Evolutionary conservation across 2,797 vertebrate genomes (phyloP).

Genomic region (Hapalemur alaotrensis): DNA sequence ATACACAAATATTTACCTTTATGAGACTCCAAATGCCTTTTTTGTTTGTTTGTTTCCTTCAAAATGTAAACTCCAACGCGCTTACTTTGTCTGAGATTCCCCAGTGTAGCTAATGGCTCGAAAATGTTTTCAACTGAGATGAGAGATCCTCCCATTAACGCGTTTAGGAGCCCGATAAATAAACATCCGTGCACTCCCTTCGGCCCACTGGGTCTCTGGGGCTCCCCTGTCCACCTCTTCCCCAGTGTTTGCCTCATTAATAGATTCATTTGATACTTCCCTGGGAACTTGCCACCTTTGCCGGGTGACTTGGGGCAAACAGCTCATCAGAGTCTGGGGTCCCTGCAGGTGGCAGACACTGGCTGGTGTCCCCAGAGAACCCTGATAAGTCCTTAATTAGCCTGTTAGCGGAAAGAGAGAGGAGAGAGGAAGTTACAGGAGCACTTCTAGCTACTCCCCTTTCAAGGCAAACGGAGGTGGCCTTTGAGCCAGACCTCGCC

Average conservation of each 20-base stretch:
- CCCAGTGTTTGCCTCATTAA: slow-evolving; percentile 80
- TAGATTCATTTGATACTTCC: slow-evolving; percentile 85
- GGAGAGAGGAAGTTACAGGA: slow-evolving; percentile 85
- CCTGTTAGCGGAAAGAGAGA: slow-evolving; percentile 86
- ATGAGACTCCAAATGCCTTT: neutral
- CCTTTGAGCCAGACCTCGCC: neutral
- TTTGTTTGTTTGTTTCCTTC: neutral
- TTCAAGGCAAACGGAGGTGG: slow-evolving; percentile 87
- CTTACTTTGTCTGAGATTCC: neutral
- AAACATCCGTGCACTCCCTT: slow-evolving; percentile 72
- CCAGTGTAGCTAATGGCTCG: neutral
- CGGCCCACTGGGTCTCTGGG: slow-evolving; percentile 72
- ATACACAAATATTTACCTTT: neutral
- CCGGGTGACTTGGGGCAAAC: slow-evolving; percentile 81
- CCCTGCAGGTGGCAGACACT: slow-evolving; percentile 78
- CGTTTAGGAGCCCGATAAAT: slow-evolving; percentile 73
- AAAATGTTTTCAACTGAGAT: neutral
- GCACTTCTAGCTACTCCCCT: slow-evolving; percentile 87
- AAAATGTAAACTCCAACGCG: neutral
- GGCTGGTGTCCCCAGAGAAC: slow-evolving; percentile 82
- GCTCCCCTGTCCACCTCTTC: slow-evolving; percentile 49
- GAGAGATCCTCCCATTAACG: slow-evolving; percentile 44
- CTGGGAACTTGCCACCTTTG: slow-evolving; percentile 84
- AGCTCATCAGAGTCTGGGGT: slow-evolving; percentile 76
- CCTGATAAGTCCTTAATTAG: slow-evolving; percentile 91